Evolutionary conservation across 1,140 invertebrate species (phyloP).

Genomic region (Helicoverpa zea): DNA sequence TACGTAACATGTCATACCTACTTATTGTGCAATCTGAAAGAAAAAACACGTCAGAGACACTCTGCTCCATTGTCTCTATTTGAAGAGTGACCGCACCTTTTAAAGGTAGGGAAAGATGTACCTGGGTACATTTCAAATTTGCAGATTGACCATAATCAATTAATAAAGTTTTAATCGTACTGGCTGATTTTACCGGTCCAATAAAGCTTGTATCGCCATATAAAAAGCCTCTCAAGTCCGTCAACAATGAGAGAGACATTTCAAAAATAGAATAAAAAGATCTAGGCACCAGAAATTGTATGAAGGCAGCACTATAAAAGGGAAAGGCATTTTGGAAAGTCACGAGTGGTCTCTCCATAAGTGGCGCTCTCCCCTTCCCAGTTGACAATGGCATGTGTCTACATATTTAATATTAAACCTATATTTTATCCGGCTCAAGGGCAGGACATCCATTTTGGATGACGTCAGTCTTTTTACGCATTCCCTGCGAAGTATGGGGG

Average conservation of each 20-base stretch:
- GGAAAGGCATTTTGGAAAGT: constrained; percentile 35
- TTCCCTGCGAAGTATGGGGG: background rate
- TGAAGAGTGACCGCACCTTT: too few species aligned
- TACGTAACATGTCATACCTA: background rate
- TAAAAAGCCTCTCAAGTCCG: too few species aligned
- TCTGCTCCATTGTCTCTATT: too few species aligned
- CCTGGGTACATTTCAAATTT: too few species aligned
- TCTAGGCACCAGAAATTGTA: constrained; percentile 11
- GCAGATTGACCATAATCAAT: too few species aligned
- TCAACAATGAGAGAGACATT: background rate
- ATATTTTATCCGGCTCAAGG: constrained; percentile 32
- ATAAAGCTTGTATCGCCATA: too few species aligned
- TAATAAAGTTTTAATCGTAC: too few species aligned
- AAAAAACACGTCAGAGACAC: background rate
- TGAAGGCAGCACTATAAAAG: constrained; percentile 20
- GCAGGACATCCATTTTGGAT: background rate
- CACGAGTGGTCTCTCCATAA: constrained; percentile 2
- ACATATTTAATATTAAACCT: constrained; percentile 6
- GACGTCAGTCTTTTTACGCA: background rate
- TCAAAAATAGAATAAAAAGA: constrained; percentile 24
- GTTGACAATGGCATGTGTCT: background rate
- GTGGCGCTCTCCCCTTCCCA: background rate
- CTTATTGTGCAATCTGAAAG: background rate
- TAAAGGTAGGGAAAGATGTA: too few species aligned
- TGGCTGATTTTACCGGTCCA: too few species aligned